phyloP scores from a whole-genome alignment of 2,888 invertebrate genomes.

The Hesperia comma region DNA sequence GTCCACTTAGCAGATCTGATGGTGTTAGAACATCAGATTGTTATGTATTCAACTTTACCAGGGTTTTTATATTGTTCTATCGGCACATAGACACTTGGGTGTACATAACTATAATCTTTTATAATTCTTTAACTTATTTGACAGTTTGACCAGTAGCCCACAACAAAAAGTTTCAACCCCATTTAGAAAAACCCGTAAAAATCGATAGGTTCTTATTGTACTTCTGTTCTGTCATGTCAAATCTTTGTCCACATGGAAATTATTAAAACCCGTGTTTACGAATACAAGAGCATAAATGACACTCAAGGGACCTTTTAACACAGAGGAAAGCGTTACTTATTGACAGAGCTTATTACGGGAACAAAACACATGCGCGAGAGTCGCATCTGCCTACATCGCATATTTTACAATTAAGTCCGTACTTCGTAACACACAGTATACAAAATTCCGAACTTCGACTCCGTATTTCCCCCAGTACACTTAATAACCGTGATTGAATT shows the following conservation, averaged over 20 bases:
- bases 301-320: constrained; percentile 62
- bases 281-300: constrained; percentile 63
- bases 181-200: not conserved
- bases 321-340: constrained; percentile 71
- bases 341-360: constrained; percentile 78
- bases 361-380: constrained; percentile 75
- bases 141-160: too few species aligned
- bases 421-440: constrained; percentile 20
- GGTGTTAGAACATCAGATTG: too few species aligned
- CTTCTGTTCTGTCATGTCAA: not conserved
- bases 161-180: too few species aligned
- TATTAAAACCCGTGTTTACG: constrained; percentile 60
- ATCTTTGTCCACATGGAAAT: constrained; percentile 6
- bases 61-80: too few species aligned
- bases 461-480: constrained; percentile 57
- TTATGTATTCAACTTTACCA: too few species aligned
- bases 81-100: too few species aligned
- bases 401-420: constrained; percentile 61
- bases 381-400: constrained; percentile 67
- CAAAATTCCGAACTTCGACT: constrained; percentile 55
- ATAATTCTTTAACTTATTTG: too few species aligned
- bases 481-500: constrained; percentile 57
- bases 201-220: not conserved
- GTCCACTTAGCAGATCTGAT: too few species aligned
- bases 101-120: too few species aligned